phyloP scores from a whole-genome alignment of 2,797 vertebrate genomes.

The Prionace glauca region DNA sequence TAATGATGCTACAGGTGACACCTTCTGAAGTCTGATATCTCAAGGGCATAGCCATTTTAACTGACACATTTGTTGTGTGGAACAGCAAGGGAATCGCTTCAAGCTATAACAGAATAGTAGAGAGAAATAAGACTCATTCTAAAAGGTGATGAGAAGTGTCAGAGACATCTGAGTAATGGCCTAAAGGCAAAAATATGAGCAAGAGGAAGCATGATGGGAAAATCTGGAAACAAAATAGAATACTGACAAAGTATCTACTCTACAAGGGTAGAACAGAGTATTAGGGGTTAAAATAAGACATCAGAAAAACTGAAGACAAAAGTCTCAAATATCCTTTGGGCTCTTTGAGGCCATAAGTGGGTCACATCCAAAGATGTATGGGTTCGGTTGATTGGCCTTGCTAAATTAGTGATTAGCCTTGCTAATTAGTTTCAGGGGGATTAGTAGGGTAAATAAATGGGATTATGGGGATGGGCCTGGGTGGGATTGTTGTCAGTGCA shows the following conservation, averaged over 20 bases:
- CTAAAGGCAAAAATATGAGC: background rate
- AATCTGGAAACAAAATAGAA: background rate
- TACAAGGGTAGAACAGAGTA: background rate
- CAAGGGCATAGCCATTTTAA: background rate
- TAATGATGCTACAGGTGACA: background rate
- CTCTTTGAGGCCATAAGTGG: background rate
- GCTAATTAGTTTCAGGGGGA: too few species aligned
- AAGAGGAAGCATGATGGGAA: background rate
- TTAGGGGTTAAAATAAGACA: background rate
- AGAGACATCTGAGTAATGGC: background rate
- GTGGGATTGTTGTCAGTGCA: too few species aligned
- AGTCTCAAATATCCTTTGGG: background rate
- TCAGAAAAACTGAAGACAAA: background rate
- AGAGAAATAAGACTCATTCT: background rate
- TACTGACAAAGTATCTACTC: background rate
- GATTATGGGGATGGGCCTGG: too few species aligned
- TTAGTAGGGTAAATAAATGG: too few species aligned
- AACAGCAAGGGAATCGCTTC: background rate
- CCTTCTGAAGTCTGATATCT: background rate
- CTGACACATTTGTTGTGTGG: background rate
- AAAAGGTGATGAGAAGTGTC: background rate
- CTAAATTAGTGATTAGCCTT: too few species aligned
- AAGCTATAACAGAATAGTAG: background rate
- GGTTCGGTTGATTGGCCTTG: too few species aligned
- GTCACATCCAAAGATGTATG: too few species aligned